These are phyloP conservation scores for Tringa solitaria DNA, from an alignment of 2,113 vertebrate genomes.

Conservation along the genomic window DNA sequence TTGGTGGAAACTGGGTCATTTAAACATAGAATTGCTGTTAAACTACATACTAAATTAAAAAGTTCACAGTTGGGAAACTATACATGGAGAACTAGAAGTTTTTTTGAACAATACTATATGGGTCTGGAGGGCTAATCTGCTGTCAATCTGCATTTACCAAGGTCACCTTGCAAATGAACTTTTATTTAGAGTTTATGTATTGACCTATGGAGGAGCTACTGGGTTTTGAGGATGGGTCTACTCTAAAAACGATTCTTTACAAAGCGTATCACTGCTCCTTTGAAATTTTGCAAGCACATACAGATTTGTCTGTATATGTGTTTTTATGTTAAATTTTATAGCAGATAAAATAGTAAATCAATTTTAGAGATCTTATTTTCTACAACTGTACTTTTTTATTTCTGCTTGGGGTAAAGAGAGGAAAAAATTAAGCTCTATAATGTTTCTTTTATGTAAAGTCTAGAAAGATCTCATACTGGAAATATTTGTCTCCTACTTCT, in stretches of 20 bases:
- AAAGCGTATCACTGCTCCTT: not conserved
- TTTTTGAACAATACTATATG: not conserved
- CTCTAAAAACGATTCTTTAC: not conserved
- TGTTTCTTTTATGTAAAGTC: not conserved
- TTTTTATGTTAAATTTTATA: not conserved
- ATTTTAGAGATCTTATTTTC: not conserved
- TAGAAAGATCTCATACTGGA: not conserved
- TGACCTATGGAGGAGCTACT: not conserved
- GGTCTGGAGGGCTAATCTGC: not conserved
- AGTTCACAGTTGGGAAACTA: not conserved
- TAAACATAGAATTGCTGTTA: constrained; percentile 46
- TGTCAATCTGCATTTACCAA: not conserved
- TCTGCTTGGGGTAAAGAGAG: not conserved
- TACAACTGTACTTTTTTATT: not conserved
- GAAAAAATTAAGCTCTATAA: not conserved
- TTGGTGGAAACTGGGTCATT: constrained; percentile 27
- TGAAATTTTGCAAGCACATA: not conserved
- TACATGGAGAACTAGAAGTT: not conserved
- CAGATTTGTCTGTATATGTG: not conserved
- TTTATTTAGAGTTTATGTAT: not conserved
- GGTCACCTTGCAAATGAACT: not conserved
- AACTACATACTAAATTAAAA: constrained; percentile 42
- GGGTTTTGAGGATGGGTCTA: not conserved
- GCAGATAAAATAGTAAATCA: not conserved
- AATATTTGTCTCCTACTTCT: not conserved